Evolutionary conservation across 2,888 invertebrate genomes (phyloP), one percentile per base, ranked within the genome.

Genomic region (Drosophila aldrichi): DNA sequence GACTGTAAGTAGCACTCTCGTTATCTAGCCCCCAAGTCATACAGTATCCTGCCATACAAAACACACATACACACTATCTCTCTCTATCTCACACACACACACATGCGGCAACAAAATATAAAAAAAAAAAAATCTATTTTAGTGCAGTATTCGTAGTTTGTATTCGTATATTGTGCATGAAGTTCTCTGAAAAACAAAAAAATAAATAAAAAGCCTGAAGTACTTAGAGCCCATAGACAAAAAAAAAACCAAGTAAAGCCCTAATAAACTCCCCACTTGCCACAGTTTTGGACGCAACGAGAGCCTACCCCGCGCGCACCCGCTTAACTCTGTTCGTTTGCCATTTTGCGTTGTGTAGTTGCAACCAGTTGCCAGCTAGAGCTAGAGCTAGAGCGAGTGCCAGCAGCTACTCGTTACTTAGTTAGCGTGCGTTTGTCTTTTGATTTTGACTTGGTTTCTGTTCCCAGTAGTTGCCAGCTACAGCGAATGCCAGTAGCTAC

Each of bases 1-100:
- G 98, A 93, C 95, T 99, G 99, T 99, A 94, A 96, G 97, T 92
- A 88, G 60, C 52, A 54, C 25, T 70, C 32, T 43, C 32, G 49
- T 34, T 22, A n/a, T 25, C 22, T 14, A 8, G 8, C 25, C 25
- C 25, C 49, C 44, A 10, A 43, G 29, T 20, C 44, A 55, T 25
- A 43, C 60, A 56, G 36, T 32, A n/a, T 29, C 41, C 40, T 36
- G 41, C 54, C 40, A 60, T 48, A 73, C 54, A 59, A 44, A 52
- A 58, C 77, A 44, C 61, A 75, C 10, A 44, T 48, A 72, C 41
- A 51, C 43, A 60, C 25, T 54, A 3, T 51, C n/a, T 18, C 9
- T 48, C 25, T 29, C 48, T 48, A n/a, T 29, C n/a, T 8, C 70
- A 48, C 54, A n/a, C 36, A 40, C 32, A 41, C 25, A 69, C 25